These are phyloP conservation scores for Acanthosepion pharaonis DNA, from an alignment of 2,888 invertebrate genomes.

Conservation along the genomic window DNA sequence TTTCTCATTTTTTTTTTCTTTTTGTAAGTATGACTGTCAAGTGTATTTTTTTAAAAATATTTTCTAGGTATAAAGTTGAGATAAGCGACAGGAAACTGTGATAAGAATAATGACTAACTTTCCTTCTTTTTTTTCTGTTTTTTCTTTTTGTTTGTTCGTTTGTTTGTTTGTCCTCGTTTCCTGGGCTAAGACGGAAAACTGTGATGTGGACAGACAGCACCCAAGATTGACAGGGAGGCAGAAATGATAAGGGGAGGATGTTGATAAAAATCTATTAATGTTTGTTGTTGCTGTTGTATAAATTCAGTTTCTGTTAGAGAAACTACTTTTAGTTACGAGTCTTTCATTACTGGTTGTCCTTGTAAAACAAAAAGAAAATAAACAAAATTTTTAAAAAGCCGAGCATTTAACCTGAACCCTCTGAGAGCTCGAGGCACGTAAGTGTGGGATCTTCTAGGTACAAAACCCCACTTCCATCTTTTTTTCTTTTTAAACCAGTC, in stretches of 20 bases:
- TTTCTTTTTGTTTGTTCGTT: not conserved
- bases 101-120: not conserved
- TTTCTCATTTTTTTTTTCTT: too few relatives aligned
- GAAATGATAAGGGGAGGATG: not conserved
- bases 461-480: not conserved
- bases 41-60: not conserved
- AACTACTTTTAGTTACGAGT: not conserved
- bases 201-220: constrained; percentile 21
- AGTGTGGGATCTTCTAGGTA: not conserved
- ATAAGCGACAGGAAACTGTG: not conserved
- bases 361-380: constrained; percentile 33
- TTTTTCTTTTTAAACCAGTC: not conserved
- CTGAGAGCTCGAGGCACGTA: not conserved
- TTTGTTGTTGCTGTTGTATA: not conserved
- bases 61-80: not conserved
- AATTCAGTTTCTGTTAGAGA: not conserved
- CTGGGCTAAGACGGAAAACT: constrained; percentile 33
- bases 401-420: not conserved
- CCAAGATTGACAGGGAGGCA: not conserved
- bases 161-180: not conserved
- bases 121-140: not conserved
- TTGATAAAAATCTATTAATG: not conserved
- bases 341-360: not conserved
- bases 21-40: not conserved
- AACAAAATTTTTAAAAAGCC: not conserved